A percentile compares a stretch with the other conserved stretches of the same genome.
Conservation (phyloP, 2,888 invertebrate genomes). For the Digitonthophagus gazella region DNA sequence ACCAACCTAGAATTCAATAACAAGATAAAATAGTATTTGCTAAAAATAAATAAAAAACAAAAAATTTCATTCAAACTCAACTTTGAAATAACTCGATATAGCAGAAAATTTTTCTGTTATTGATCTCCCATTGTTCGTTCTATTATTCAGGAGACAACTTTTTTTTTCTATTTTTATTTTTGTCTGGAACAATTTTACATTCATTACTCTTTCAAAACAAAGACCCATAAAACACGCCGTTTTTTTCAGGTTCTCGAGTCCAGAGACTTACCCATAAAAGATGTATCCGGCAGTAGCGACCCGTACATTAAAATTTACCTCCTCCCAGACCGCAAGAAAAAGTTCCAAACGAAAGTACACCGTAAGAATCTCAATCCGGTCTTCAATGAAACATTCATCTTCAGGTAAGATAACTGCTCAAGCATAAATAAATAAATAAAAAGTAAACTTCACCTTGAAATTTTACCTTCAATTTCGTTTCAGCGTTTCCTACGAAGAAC, state of each 20-base stretch:
- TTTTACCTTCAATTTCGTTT: slow-evolving; percentile 23
- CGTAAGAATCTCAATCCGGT: slow-evolving; percentile 77
- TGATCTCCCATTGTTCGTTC: no score
- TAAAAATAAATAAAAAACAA: no score
- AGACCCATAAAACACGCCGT: no score
- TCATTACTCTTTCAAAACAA: no score
- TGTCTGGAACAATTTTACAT: no score
- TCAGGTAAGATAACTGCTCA: slow-evolving; percentile 58
- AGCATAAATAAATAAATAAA: neutral
- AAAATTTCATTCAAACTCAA: no score
- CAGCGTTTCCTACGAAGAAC: slow-evolving; percentile 74
- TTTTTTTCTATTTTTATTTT: no score
- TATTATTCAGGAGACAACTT: no score
- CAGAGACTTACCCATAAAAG: slow-evolving; percentile 77
- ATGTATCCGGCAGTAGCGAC: slow-evolving; percentile 81
- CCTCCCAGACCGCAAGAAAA: slow-evolving; percentile 81
- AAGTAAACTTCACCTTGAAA: neutral
- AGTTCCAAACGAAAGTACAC: slow-evolving; percentile 82
- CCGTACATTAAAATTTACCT: slow-evolving; percentile 86
- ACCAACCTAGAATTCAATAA: no score
- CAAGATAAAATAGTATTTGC: no score
- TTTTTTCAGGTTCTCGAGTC: slow-evolving; percentile 65
- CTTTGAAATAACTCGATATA: no score
- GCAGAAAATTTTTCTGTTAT: no score
- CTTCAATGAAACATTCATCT: slow-evolving; percentile 82